A percentile compares a stretch with the other conserved stretches of the same genome.
Conservation (phyloP, 2,797 vertebrate species). For the Phoebastria nigripes region DNA sequence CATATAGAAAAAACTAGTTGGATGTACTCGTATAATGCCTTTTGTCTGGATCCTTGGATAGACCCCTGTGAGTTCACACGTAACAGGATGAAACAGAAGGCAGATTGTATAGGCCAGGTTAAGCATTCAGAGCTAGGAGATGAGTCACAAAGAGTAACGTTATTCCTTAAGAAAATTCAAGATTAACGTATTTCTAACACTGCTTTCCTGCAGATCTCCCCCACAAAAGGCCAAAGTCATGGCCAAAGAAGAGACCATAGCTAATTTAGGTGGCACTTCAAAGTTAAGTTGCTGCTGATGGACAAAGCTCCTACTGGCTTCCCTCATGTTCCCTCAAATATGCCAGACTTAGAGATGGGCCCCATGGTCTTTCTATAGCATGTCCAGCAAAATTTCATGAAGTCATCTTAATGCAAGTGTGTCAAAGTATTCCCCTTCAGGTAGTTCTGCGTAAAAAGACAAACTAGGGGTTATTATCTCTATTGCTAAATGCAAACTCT, state of each 20-base stretch:
- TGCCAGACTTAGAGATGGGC: background rate
- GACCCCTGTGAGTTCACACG: background rate
- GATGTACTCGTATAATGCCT: background rate
- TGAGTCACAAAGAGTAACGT: background rate
- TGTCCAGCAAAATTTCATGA: background rate
- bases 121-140: background rate
- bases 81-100: background rate
- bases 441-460: background rate
- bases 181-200: background rate
- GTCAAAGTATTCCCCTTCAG: background rate
- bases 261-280: background rate
- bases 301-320: background rate
- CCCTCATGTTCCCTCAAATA: background rate
- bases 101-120: background rate
- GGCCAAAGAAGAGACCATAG: background rate
- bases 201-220: background rate
- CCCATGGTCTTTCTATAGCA: background rate
- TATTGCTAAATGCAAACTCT: background rate
- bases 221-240: background rate
- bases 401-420: background rate
- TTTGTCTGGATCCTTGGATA: background rate
- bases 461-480: background rate
- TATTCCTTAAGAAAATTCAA: background rate
- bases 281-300: background rate
- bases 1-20: background rate